Evolutionary conservation across 2,888 invertebrate species (phyloP).

Genomic region (Dione vanillae): DNA sequence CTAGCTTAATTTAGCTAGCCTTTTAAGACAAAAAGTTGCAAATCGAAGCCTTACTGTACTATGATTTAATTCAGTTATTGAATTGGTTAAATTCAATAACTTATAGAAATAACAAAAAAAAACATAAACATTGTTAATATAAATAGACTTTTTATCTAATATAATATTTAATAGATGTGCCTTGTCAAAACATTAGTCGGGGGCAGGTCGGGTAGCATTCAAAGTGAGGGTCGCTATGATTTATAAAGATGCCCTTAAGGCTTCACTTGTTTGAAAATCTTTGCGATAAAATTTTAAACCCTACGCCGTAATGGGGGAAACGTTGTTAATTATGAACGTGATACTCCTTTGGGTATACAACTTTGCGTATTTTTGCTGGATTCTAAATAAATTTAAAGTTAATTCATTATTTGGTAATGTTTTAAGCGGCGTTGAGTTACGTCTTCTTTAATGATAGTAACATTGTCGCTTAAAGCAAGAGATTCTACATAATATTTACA

Average conservation of each 20-base stretch:
- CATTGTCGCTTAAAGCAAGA: too few relatives aligned
- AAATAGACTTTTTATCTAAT: constrained; percentile 32
- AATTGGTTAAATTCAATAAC: too few relatives aligned
- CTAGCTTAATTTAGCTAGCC: too few relatives aligned
- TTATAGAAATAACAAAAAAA: too few relatives aligned
- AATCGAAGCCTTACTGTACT: too few relatives aligned
- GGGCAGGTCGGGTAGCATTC: constrained; percentile 47
- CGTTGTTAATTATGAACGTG: constrained; percentile 44
- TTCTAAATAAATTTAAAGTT: not conserved
- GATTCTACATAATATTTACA: too few relatives aligned
- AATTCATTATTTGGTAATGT: too few relatives aligned
- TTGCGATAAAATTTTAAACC: constrained; percentile 52
- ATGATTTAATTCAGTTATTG: too few relatives aligned
- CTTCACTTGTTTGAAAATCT: constrained; percentile 49
- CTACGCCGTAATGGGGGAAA: constrained; percentile 33
- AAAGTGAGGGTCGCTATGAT: constrained; percentile 52
- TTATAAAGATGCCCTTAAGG: constrained; percentile 54
- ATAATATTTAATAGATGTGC: constrained; percentile 49
- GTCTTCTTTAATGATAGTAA: too few relatives aligned
- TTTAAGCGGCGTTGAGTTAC: not conserved
- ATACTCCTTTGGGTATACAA: constrained; percentile 36
- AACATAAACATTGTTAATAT: too few relatives aligned
- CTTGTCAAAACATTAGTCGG: constrained; percentile 50
- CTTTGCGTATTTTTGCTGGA: not conserved
- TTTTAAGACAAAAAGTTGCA: too few relatives aligned